These are phyloP conservation scores for Palaemon carinicauda DNA, from an alignment of 1,140 invertebrate genomes.

Conservation along the genomic window DNA sequence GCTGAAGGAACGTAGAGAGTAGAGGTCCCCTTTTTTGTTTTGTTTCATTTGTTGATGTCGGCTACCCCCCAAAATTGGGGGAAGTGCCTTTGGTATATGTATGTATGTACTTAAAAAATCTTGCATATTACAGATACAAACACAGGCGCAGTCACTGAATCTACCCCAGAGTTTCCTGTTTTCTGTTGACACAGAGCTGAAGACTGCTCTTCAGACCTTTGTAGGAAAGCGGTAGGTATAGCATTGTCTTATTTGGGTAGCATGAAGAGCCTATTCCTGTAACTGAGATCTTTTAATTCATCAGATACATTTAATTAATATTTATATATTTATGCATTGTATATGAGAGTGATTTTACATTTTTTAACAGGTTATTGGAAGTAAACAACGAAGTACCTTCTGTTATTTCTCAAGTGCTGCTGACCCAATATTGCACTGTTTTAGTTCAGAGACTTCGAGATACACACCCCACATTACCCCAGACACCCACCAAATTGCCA, in stretches of 20 bases:
- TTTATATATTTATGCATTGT: background rate
- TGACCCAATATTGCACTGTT: conserved; percentile 44
- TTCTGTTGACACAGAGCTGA: conserved; percentile 42
- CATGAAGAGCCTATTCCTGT: background rate
- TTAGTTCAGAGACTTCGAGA: conserved; percentile 39
- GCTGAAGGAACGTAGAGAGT: too few species aligned
- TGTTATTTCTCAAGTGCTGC: conserved; percentile 35
- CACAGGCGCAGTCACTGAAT: conserved; percentile 32
- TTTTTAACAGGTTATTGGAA: conserved; percentile 18
- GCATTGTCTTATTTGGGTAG: background rate
- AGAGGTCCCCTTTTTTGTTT: too few species aligned
- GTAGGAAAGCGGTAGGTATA: conserved; percentile 36
- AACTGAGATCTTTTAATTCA: background rate
- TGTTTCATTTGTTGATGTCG: too few species aligned
- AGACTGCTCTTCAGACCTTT: conserved; percentile 36
- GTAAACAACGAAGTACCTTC: conserved; percentile 46
- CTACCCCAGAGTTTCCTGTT: conserved; percentile 43
- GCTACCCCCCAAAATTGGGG: too few species aligned
- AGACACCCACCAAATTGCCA: conserved; percentile 40
- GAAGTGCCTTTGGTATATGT: too few species aligned
- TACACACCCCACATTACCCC: conserved; percentile 30
- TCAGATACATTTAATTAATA: background rate
- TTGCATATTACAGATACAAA: conserved; percentile 37
- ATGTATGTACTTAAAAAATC: too few species aligned
- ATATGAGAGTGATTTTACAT: background rate